Conservation (phyloP, 2,113 vertebrate species). For the Coptodon rendalli region DNA sequence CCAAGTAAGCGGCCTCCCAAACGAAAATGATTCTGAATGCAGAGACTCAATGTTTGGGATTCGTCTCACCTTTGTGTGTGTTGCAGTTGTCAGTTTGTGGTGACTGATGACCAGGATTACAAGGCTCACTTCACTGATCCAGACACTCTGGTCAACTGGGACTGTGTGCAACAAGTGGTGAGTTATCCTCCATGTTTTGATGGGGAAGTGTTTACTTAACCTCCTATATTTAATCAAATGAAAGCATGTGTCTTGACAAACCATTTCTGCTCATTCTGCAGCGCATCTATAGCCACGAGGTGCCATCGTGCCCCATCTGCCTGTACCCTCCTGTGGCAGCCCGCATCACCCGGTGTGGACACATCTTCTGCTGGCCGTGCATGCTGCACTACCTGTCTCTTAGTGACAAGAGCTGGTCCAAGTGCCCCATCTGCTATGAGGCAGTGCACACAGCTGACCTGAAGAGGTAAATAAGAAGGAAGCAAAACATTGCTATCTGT, state of each 20-base stretch:
- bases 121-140: constrained; percentile 95
- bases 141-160: constrained; percentile 97
- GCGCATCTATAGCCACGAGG: constrained; percentile 97
- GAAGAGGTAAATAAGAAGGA: constrained; percentile 79
- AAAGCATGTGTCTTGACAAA: accelerated
- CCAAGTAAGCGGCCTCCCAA: constrained; percentile 83
- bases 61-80: constrained; percentile 1
- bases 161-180: constrained; percentile 99
- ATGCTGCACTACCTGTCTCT: constrained; percentile 96
- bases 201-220: not conserved
- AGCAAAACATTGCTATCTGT: not conserved
- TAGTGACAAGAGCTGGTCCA: constrained; percentile 93
- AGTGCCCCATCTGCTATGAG: constrained; percentile 96
- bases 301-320: constrained; percentile 97
- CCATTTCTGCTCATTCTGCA: constrained; percentile 40
- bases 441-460: constrained; percentile 88
- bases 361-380: constrained; percentile 98
- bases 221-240: not conserved
- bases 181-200: not conserved
- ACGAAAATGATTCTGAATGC: not conserved
- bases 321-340: constrained; percentile 93
- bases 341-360: constrained; percentile 95
- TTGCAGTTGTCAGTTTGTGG: constrained; percentile 96
- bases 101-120: constrained; percentile 95
- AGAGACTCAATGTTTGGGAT: not conserved